phyloP scores from a whole-genome alignment of 1,140 invertebrate genomes.

The Cotesia vestalis region DNA sequence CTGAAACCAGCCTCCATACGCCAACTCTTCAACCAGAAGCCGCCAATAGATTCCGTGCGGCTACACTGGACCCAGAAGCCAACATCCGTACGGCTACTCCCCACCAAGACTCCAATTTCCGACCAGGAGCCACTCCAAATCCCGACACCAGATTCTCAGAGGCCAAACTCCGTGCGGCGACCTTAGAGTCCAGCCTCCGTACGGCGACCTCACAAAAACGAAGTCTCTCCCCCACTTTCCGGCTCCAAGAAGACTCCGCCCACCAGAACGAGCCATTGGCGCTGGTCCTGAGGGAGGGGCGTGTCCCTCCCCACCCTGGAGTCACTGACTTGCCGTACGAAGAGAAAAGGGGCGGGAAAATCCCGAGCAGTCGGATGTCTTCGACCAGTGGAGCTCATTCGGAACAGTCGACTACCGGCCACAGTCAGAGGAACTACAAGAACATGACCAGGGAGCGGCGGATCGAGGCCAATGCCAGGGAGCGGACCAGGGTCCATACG shows the following conservation, averaged over 20 bases:
- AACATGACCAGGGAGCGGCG: conserved; percentile 92
- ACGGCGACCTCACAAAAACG: no score
- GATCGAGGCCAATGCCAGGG: conserved; percentile 92
- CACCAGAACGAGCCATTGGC: conserved; percentile 63
- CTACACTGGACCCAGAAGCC: no score
- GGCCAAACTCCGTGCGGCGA: no score
- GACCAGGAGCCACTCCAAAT: no score
- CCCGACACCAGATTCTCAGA: no score
- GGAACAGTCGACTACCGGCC: conserved; percentile 58
- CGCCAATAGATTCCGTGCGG: no score
- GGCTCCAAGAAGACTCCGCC: conserved; percentile 20
- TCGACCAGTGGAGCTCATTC: conserved; percentile 19
- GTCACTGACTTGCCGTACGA: conserved; percentile 50
- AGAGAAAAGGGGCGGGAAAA: background rate
- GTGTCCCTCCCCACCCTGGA: conserved; percentile 69
- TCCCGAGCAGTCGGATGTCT: conserved; percentile 6
- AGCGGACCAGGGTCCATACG: conserved; percentile 91
- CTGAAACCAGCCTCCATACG: no score
- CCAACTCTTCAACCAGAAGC: no score
- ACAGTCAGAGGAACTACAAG: conserved; percentile 91
- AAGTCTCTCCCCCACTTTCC: no score
- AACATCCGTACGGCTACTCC: no score
- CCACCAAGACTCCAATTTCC: no score
- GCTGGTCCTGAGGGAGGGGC: conserved; percentile 59
- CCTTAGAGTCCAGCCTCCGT: no score